A percentile compares a stretch with the other conserved stretches of the same genome.
Evolutionary conservation across 2,888 invertebrate species (phyloP).

Genomic region (Emmelina monodactyla): DNA sequence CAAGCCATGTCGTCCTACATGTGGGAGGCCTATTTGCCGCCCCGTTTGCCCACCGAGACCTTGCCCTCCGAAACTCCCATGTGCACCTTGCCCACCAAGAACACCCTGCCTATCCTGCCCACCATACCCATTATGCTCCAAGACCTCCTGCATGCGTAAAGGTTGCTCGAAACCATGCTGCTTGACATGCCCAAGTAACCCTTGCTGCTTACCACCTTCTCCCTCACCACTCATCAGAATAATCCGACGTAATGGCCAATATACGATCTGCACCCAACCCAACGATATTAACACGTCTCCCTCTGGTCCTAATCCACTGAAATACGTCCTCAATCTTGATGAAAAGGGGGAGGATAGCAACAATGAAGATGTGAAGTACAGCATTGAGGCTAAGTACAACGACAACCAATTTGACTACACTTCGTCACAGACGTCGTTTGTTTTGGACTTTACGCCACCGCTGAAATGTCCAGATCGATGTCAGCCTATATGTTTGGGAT

Average conservation of each 20-base stretch:
- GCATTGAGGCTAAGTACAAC: conserved; percentile 53
- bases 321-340: conserved; percentile 44
- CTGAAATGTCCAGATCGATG: too few relatives aligned
- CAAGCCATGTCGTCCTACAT: conserved; percentile 1
- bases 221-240: conserved; percentile 41
- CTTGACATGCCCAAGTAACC: conserved; percentile 25
- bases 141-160: conserved; percentile 23
- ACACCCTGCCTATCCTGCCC: conserved; percentile 20
- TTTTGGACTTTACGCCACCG: conserved; percentile 53
- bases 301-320: conserved; percentile 46
- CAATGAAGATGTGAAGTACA: conserved; percentile 26
- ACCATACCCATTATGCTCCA: conserved; percentile 23
- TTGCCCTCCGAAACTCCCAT: conserved; percentile 18
- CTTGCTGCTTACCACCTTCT: conserved; percentile 23
- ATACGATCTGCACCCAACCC: conserved; percentile 48
- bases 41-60: conserved; percentile 11
- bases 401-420: conserved; percentile 54
- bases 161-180: conserved; percentile 23
- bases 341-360: conserved; percentile 16
- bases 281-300: conserved; percentile 44
- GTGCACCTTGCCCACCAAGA: too few relatives aligned
- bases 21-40: not conserved
- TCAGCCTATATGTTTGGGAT: too few relatives aligned
- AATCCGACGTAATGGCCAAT: conserved; percentile 43
- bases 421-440: conserved; percentile 47